Percentiles rank a stretch among this genome's conserved stretches.
Conservation (phyloP, 1,140 invertebrate species). For the Bombus affinis region DNA sequence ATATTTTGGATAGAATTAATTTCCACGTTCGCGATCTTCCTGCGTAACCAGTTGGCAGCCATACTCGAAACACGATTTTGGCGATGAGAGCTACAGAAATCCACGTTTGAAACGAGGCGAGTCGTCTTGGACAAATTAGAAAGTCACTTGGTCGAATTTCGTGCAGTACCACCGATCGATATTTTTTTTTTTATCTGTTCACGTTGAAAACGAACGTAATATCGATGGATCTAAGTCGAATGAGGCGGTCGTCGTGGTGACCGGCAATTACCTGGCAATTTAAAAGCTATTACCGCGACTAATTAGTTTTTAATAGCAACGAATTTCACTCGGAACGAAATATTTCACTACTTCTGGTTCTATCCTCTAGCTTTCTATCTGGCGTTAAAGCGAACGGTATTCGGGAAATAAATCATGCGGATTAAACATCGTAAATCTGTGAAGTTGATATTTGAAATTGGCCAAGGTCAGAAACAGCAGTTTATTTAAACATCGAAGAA, state of each 20-base stretch:
- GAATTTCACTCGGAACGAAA: background rate
- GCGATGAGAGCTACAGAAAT: background rate
- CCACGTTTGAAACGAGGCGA: background rate
- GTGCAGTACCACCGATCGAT: too few relatives aligned
- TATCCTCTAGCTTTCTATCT: background rate
- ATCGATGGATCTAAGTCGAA: background rate
- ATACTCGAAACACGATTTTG: background rate
- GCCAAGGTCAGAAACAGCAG: background rate
- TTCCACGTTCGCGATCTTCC: background rate
- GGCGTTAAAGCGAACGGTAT: background rate
- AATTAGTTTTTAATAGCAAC: constrained; percentile 33
- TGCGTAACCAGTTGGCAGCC: constrained; percentile 24
- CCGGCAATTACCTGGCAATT: constrained; percentile 13
- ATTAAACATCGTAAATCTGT: background rate
- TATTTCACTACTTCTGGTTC: background rate
- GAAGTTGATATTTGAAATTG: background rate
- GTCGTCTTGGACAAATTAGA: background rate
- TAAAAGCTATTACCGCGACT: constrained; percentile 27
- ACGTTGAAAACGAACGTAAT: background rate
- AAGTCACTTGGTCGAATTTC: background rate
- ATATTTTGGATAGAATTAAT: background rate
- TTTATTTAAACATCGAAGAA: background rate
- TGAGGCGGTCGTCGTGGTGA: background rate
- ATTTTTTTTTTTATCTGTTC: background rate
- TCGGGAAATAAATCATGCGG: background rate